phyloP scores from a whole-genome alignment of 2,888 invertebrate genomes.

The Chymomyza caudatula region DNA sequence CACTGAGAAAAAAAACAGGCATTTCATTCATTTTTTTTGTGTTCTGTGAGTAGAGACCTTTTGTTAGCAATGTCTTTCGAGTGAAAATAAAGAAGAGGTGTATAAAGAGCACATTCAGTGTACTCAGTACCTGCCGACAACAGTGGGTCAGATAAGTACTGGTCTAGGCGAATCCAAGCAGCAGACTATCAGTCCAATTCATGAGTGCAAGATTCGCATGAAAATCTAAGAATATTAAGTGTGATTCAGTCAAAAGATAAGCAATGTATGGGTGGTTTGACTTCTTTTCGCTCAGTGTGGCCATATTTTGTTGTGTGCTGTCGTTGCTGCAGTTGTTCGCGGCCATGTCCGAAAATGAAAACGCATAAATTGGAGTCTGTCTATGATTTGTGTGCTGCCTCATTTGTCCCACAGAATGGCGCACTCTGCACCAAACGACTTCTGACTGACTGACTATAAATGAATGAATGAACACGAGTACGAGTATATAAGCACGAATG shows the following conservation, averaged over 20 bases:
- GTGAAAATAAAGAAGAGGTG: no score
- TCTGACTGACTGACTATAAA: not conserved
- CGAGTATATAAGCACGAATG: not conserved
- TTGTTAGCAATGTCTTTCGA: no score
- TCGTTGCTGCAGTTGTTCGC: not conserved
- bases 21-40: not conserved
- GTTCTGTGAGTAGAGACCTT: not conserved
- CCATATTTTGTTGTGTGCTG: not conserved
- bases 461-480: not conserved
- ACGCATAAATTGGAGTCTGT: conserved; percentile 48
- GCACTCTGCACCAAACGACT: not conserved
- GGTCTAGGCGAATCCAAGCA: no score
- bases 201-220: no score
- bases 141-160: no score
- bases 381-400: conserved; percentile 52
- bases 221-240: no score
- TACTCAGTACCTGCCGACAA: no score
- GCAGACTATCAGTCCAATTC: no score
- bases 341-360: conserved; percentile 41
- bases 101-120: no score
- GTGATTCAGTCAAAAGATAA: not conserved
- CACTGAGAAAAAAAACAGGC: not conserved
- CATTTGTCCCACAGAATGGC: conserved; percentile 29
- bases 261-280: no score
- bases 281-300: not conserved